These are phyloP conservation scores for Melolontha melolontha DNA, from an alignment of 2,888 invertebrate genomes.

Conservation along the genomic window DNA sequence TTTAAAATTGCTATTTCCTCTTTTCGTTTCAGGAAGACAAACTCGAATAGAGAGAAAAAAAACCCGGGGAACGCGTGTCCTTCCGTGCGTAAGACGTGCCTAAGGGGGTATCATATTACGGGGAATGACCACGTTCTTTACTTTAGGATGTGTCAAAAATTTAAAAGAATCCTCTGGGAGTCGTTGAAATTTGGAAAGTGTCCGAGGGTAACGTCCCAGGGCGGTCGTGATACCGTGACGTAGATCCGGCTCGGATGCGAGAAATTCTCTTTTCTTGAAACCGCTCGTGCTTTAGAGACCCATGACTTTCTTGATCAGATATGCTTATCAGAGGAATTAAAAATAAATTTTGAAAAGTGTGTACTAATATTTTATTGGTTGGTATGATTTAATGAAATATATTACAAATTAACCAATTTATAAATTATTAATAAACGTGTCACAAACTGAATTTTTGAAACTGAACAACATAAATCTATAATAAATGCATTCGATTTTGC, in stretches of 20 bases:
- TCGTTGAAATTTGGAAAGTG: slow-evolving; percentile 66
- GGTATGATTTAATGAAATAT: too few species aligned
- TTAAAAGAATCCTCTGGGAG: slow-evolving; percentile 65
- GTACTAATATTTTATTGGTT: too few species aligned
- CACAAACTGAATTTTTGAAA: too few species aligned
- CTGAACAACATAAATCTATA: too few species aligned
- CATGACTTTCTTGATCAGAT: slow-evolving; percentile 43
- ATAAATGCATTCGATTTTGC: too few species aligned
- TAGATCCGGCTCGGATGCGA: slow-evolving; percentile 25
- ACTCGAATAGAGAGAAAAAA: too few species aligned
- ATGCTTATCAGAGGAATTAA: not conserved
- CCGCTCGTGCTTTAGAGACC: slow-evolving; percentile 31
- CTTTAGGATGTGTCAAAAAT: slow-evolving; percentile 67
- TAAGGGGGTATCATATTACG: slow-evolving; percentile 52
- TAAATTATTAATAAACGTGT: too few species aligned
- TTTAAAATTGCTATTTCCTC: too few species aligned
- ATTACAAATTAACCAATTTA: too few species aligned
- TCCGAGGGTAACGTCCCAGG: slow-evolving; percentile 65
- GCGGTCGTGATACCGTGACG: slow-evolving; percentile 59
- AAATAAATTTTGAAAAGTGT: too few species aligned
- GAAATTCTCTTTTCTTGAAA: slow-evolving; percentile 15
- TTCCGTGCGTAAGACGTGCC: slow-evolving; percentile 21
- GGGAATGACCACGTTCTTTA: slow-evolving; percentile 64
- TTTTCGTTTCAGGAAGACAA: too few species aligned
- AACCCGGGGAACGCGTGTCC: too few species aligned